These are phyloP conservation scores for Eupithecia subfuscata DNA, from an alignment of 2,888 invertebrate species.

Conservation along the genomic window DNA sequence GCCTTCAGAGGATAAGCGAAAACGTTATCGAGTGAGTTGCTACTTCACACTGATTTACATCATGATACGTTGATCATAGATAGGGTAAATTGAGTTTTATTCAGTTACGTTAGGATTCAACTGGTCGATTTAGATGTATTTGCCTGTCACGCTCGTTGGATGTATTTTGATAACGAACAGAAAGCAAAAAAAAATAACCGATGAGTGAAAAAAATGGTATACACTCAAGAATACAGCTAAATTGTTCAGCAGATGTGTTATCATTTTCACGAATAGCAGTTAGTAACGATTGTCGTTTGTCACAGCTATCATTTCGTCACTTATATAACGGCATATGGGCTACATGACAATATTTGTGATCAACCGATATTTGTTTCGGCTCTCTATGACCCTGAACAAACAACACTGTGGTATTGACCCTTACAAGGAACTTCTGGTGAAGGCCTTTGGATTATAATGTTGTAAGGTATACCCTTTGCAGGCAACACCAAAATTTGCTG, in stretches of 20 bases:
- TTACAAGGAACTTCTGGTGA: neutral
- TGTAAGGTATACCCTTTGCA: neutral
- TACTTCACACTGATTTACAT: conserved; percentile 3
- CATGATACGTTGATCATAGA: neutral
- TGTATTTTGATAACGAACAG: neutral
- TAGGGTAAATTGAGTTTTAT: neutral
- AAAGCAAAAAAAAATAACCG: too few relatives aligned
- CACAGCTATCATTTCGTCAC: neutral
- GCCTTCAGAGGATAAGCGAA: conserved; percentile 87
- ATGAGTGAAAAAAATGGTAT: too few relatives aligned
- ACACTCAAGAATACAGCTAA: neutral
- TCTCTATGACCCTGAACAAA: conserved; percentile 4
- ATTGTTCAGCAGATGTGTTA: neutral
- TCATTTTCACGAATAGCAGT: neutral
- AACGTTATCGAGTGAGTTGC: conserved; percentile 86
- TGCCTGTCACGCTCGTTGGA: neutral
- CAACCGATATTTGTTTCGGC: conserved; percentile 12
- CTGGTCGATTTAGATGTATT: neutral
- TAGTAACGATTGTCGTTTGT: neutral
- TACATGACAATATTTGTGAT: conserved; percentile 7
- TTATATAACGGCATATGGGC: neutral
- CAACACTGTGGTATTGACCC: conserved; percentile 11
- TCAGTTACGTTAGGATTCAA: neutral
- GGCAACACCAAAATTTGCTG: neutral
- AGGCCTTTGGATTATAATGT: neutral